Percentiles rank a stretch among this genome's conserved stretches.
These are phyloP conservation scores for Scophthalmus maximus DNA, from an alignment of 2,113 vertebrate species.

Conservation along the genomic window DNA sequence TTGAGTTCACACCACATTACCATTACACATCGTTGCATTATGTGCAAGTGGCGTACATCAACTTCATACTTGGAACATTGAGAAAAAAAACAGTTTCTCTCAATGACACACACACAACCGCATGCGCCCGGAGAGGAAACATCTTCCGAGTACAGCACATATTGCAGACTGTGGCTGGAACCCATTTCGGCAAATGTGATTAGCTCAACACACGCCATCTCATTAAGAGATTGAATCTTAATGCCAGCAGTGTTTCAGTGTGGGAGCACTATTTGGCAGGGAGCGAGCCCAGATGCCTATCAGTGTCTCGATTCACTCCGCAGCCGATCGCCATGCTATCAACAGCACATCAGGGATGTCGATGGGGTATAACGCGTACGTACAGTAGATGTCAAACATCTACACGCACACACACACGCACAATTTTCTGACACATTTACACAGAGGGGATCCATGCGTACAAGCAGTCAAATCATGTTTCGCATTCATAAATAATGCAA, in stretches of 20 bases:
- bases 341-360: conserved; percentile 14
- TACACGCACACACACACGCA: not conserved
- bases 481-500: conserved; percentile 54
- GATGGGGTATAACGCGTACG: too few relatives aligned
- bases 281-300: conserved; percentile 50
- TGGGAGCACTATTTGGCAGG: conserved; percentile 60
- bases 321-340: conserved; percentile 22
- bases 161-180: conserved; percentile 64
- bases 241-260: conserved; percentile 61
- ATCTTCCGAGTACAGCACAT: conserved; percentile 29
- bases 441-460: too few relatives aligned
- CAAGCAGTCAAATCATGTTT: conserved; percentile 57
- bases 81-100: too few relatives aligned
- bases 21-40: too few relatives aligned
- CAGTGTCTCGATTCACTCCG: conserved; percentile 37
- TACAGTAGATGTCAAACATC: too few relatives aligned
- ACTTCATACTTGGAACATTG: too few relatives aligned
- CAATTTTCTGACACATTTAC: not conserved
- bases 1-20: too few relatives aligned
- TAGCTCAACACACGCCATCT: conserved; percentile 67
- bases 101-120: not conserved
- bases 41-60: too few relatives aligned
- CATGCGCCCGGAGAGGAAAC: conserved; percentile 14
- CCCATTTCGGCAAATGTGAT: conserved; percentile 68
- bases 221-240: conserved; percentile 69